Conservation (phyloP, 2,797 vertebrate species). For the Bovichtus diacanthus region DNA sequence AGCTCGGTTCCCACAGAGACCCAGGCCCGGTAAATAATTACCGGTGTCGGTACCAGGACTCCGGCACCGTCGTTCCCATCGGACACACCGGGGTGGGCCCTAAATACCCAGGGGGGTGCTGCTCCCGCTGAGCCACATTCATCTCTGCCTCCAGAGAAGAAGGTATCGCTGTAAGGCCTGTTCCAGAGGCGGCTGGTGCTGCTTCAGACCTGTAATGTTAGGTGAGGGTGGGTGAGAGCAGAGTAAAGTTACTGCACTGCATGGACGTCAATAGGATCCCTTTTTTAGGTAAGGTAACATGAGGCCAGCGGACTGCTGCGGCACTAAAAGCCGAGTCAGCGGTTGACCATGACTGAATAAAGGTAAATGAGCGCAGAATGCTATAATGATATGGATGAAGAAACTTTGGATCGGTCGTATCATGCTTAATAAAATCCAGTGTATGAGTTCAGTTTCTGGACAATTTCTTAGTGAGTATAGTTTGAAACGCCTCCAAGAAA, state of each 20-base stretch:
- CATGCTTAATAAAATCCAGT: neutral
- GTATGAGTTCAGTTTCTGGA: neutral
- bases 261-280: neutral
- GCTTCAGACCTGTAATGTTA: constrained; percentile 31
- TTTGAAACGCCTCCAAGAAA: neutral
- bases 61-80: constrained; percentile 60
- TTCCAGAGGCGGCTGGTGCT: constrained; percentile 37
- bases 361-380: neutral
- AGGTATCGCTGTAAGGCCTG: constrained; percentile 7
- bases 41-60: constrained; percentile 69
- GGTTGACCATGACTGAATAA: neutral
- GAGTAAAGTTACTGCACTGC: neutral
- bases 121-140: constrained; percentile 83
- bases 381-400: neutral
- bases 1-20: constrained; percentile 83
- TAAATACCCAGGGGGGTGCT: constrained; percentile 81
- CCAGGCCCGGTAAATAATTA: constrained; percentile 81
- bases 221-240: constrained; percentile 13
- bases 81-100: constrained; percentile 76
- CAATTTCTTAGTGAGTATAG: neutral
- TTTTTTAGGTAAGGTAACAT: neutral
- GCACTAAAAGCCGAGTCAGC: neutral
- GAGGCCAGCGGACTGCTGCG: neutral
- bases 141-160: constrained; percentile 85
- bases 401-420: neutral